A percentile compares a stretch with the other conserved stretches of the same genome.
Evolutionary conservation across 2,113 vertebrate genomes (phyloP).

Genomic region (Phyllostomus hastatus): DNA sequence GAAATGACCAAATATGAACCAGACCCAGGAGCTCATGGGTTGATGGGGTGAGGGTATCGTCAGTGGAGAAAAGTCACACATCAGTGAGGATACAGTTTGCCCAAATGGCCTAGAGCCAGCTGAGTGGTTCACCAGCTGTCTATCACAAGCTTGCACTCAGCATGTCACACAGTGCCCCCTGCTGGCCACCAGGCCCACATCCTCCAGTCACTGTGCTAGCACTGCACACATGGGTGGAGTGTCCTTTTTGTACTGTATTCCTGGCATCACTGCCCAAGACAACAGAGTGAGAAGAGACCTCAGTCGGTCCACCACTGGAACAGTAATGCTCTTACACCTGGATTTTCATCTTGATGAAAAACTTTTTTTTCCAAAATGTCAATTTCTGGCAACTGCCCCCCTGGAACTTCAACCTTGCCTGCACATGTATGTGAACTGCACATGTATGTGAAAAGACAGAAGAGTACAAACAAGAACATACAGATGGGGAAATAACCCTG

Average conservation of each 20-base stretch:
- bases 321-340: not conserved
- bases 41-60: not conserved
- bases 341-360: not conserved
- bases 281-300: not conserved
- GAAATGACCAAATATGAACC: not conserved
- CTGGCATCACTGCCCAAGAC: not conserved
- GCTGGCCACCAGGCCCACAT: not conserved
- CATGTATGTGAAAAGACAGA: not conserved
- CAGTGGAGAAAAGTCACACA: not conserved
- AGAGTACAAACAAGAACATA: not conserved
- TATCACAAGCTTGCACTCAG: no score
- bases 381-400: not conserved
- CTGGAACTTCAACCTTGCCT: not conserved
- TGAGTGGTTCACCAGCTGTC: not conserved
- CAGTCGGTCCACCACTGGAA: not conserved
- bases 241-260: not conserved
- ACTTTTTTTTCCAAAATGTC: not conserved
- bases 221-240: no score
- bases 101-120: not conserved
- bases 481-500: not conserved
- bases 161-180: not conserved
- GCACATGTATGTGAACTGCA: not conserved
- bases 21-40: not conserved
- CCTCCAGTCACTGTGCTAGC: not conserved
- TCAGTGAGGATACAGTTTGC: not conserved